Conservation (phyloP, 2,113 vertebrate species). For the Lasiurus borealis region DNA sequence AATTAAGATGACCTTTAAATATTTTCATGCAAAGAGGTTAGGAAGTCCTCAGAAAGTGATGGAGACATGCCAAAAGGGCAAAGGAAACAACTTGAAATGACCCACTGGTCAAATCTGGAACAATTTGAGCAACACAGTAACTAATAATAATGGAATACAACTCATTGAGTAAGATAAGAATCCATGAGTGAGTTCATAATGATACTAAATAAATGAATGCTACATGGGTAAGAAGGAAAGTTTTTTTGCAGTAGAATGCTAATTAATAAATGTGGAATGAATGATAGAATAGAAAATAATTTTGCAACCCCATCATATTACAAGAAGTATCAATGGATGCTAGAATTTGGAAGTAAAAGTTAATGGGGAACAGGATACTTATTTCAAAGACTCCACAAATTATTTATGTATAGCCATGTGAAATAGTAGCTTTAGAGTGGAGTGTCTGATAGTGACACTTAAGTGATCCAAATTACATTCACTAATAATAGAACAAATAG, state of each 20-base stretch:
- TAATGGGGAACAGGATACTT: neutral
- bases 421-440: neutral
- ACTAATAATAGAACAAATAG: neutral
- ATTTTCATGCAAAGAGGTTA: neutral
- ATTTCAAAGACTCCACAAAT: constrained; percentile 17
- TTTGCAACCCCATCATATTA: neutral
- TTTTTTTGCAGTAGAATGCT: neutral
- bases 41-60: neutral
- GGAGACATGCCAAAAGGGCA: neutral
- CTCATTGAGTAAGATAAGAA: constrained; percentile 26
- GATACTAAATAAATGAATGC: neutral
- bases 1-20: neutral
- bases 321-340: neutral
- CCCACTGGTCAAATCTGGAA: neutral
- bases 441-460: neutral
- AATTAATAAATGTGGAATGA: constrained; percentile 6
- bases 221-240: neutral
- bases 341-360: neutral
- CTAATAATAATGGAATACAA: neutral
- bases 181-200: neutral
- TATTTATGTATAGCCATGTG: neutral
- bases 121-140: constrained; percentile 1
- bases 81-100: neutral
- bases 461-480: constrained; percentile 25
- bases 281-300: constrained; percentile 3